A percentile compares a stretch with the other conserved stretches of the same genome.
Evolutionary conservation across 2,797 vertebrate species (phyloP).

Genomic region (Neoniphon sammara): DNA sequence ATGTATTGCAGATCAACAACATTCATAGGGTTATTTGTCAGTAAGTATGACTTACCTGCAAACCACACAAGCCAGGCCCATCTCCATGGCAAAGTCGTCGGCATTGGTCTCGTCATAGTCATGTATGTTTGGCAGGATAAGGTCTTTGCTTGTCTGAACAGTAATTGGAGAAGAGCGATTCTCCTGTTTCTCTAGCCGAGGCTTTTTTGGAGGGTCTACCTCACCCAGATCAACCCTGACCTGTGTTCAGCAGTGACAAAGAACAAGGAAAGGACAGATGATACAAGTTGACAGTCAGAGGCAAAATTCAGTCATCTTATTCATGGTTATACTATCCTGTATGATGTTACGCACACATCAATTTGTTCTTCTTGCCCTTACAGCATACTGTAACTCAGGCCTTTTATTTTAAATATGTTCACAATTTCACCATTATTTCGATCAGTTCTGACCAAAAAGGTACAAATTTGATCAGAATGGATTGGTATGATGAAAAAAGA

Average conservation of each 20-base stretch:
- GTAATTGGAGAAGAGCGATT: slow-evolving; percentile 91
- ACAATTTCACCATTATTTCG: neutral
- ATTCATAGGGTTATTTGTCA: neutral
- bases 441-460: neutral
- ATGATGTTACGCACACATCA: neutral
- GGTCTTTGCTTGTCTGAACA: slow-evolving; percentile 91
- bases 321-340: too few relatives aligned
- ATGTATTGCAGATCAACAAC: neutral
- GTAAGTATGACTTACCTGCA: slow-evolving; percentile 86
- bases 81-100: slow-evolving; percentile 99
- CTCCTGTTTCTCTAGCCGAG: slow-evolving; percentile 91
- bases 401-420: too few relatives aligned
- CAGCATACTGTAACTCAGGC: neutral
- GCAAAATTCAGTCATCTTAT: neutral
- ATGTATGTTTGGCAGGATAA: slow-evolving; percentile 88
- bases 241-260: slow-evolving; percentile 72
- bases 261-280: slow-evolving; percentile 1
- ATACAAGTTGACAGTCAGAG: neutral
- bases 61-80: slow-evolving; percentile 97
- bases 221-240: slow-evolving; percentile 88
- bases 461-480: too few relatives aligned
- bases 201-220: slow-evolving; percentile 91
- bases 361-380: neutral
- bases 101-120: slow-evolving; percentile 97
- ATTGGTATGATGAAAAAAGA: too few relatives aligned